phyloP scores from a whole-genome alignment of 2,113 vertebrate species.

The Rhea pennata region DNA sequence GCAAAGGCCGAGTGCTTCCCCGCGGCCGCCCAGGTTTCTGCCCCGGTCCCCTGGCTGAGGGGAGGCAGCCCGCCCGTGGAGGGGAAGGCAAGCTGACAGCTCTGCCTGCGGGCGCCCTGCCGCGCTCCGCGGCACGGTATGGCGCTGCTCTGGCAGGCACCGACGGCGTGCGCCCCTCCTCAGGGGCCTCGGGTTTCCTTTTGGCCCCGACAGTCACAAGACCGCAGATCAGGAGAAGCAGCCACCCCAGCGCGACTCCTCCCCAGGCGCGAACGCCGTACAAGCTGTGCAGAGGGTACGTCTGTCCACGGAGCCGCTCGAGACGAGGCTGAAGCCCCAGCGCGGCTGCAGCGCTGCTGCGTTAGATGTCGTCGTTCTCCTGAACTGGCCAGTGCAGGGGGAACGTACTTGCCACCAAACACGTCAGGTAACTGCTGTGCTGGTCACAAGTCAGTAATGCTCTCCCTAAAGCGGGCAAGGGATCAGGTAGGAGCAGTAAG shows the following conservation, averaged over 20 bases:
- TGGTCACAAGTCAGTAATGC: fast-evolving
- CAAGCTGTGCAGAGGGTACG: neutral
- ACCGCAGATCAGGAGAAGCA: neutral
- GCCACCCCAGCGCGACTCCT: neutral
- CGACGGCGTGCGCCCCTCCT: neutral
- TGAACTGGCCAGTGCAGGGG: neutral
- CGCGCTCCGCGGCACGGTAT: fast-evolving
- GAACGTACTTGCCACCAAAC: fast-evolving
- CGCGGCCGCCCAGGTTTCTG: too few relatives aligned
- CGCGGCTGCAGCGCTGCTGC: fast-evolving
- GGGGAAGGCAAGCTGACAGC: neutral
- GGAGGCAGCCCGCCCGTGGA: too few relatives aligned
- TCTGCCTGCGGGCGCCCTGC: neutral
- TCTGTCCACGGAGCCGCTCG: neutral
- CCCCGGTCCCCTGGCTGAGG: too few relatives aligned
- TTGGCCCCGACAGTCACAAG: neutral
- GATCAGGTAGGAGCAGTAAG: neutral
- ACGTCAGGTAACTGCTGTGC: fast-evolving
- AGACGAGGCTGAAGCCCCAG: fast-evolving
- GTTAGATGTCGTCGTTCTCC: fast-evolving
- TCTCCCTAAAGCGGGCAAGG: fast-evolving
- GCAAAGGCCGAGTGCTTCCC: too few relatives aligned
- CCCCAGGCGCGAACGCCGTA: fast-evolving
- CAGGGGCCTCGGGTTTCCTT: neutral
- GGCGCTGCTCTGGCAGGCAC: neutral